Base-by-base conservation (phyloP, 2,888 invertebrate genomes). In the Pammene aurita region DNA sequence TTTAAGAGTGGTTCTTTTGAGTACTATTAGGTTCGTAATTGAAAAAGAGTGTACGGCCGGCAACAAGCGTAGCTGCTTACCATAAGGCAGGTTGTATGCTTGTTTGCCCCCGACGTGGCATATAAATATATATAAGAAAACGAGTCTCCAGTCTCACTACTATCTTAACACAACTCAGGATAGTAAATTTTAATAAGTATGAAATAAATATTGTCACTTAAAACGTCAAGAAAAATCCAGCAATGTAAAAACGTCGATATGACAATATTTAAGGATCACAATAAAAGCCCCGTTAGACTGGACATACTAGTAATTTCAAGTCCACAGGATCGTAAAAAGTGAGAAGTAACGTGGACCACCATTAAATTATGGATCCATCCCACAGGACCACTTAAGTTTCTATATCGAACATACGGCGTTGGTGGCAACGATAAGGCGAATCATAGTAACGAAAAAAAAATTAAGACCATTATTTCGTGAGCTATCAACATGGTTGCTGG, bases 291-390 rank as follows among this genome's bases (percentile, higher is more conserved):
- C 44, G 52, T 62, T 56, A 46, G 54, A 52, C 34, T 14, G 41
- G n/a, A 16, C 4, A 13, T 42, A 61, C 48, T n/a, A 13, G 16
- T 67, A 48, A 44, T 60, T 46, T n/a, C 16, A 62, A 67, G 48
- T 67, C 67, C 55, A 34, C 18, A 61, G 54, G 70, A 75, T 77
- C 82, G 85, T 88, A 87, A 88, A 88, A 84, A 74, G 73, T 77
- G 82, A 84, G 85, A 85, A 84, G 78, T 82, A 77, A 85, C 78
- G 75, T 76, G 75, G 80, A 77, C 80, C 80, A 82, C 84, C 81
- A 81, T 86, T 85, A 86, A 85, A 80, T 78, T 80, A 74, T 78
- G 80, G 79, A 80, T 78, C 81, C 81, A 80, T 81, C 78, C 83
- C 80, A 73, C 76, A 80, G 82, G 80, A 79, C 70, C 70, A 72